Base-by-base conservation (phyloP, 2,797 vertebrate species). In the Cuniculus paca region DNA sequence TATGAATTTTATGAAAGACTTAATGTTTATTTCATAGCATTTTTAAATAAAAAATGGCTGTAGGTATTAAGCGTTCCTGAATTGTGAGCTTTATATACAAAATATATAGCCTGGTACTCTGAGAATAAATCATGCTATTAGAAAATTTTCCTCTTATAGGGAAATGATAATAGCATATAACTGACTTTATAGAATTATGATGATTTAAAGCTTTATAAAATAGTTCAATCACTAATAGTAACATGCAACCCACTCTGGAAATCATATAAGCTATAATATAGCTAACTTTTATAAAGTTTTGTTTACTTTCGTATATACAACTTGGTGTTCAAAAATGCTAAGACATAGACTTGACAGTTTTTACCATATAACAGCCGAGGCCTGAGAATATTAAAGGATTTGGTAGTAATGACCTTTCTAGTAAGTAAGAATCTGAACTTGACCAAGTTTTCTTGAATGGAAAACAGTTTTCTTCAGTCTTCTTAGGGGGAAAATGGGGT, bases 1-100 rank as follows among this genome's bases (percentile, higher is more conserved):
- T 3, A 95, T 96, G 92, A 97, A 96, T 95, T 96, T 98, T 90
- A 96, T 75, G 78, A 98, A 98, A 91, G 92, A 96, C 54, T 42
- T 95, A 90, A 80, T 95, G 89, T 96, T 97, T 95, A 96, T 90
- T 95, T 60, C 96, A 13, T 80, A 84, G 92, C 19, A 28, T 58
- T 22, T 96, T 72, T 68, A 91, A 98, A 96, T 77, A 87, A 94
- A 74, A 97, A 97, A 75, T 74, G 60, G 28, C 80, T 93, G 85
- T 88, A 39, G 78, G 68, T 87, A 54, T 91, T 83, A 96, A 95
- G 16, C 92, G 39, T 65, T 95, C 74, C 93, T 97, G 81, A 95
- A 97, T 96, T 96, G 94, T 96, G 93, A 94, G 83, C 52, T 97
- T 56, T 60, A 94, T 26, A 79, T 93, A 97, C 65, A 95, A 94